Evolutionary conservation across 2,888 invertebrate species (phyloP).

Genomic region (Phalangium opilio): DNA sequence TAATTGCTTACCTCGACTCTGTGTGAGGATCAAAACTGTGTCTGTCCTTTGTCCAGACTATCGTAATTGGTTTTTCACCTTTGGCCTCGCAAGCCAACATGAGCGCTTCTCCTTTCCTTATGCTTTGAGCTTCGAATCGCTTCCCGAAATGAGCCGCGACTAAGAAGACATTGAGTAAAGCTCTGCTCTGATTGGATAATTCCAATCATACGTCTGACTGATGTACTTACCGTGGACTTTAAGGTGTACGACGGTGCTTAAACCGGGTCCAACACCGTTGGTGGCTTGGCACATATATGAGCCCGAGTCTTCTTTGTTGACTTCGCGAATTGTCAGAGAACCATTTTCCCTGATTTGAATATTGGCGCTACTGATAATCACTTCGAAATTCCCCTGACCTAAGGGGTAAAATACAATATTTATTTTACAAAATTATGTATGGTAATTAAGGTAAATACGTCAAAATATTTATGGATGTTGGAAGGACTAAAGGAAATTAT

Average conservation of each 20-base stretch:
- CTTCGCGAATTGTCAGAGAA: slow-evolving; percentile 20
- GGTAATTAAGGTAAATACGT: no score
- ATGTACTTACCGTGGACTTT: slow-evolving; percentile 19
- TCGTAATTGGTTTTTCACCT: slow-evolving; percentile 31
- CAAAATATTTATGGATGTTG: no score
- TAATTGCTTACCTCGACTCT: no score
- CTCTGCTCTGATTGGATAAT: neutral
- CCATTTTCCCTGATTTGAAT: slow-evolving; percentile 22
- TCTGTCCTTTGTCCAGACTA: slow-evolving; percentile 31
- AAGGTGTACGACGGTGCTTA: slow-evolving; percentile 20
- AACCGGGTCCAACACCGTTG: slow-evolving; percentile 20
- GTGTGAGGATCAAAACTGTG: no score
- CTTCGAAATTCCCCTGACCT: slow-evolving; percentile 14
- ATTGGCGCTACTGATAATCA: slow-evolving; percentile 21
- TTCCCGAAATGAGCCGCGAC: slow-evolving; percentile 18
- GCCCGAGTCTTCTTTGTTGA: slow-evolving; percentile 18
- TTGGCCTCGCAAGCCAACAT: slow-evolving; percentile 14
- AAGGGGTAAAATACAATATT: no score
- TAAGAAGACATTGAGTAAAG: slow-evolving; percentile 7
- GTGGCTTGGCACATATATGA: slow-evolving; percentile 22
- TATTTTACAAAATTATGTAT: no score
- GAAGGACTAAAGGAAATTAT: no score
- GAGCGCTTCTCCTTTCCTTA: slow-evolving; percentile 14
- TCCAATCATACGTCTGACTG: neutral
- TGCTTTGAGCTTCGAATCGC: slow-evolving; percentile 15